A percentile compares a stretch with the other conserved stretches of the same genome.
phyloP scores from a whole-genome alignment of 2,888 invertebrate genomes.

The Chaetogeoica ovagalla region DNA sequence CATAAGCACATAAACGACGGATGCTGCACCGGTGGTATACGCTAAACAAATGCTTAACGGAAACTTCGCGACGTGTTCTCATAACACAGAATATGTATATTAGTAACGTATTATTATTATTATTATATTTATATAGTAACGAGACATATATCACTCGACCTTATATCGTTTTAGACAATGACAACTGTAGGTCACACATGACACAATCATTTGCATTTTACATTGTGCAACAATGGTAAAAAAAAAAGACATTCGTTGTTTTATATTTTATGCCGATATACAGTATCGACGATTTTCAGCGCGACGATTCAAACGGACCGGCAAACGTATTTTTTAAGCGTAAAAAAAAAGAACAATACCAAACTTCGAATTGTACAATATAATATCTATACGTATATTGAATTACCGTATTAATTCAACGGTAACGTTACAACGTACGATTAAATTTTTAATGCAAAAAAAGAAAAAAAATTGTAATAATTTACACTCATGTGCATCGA shows the following conservation, averaged over 20 bases:
- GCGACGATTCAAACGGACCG: neutral
- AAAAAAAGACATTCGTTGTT: neutral
- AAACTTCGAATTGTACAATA: too few species aligned
- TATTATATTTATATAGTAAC: neutral
- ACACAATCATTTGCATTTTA: conserved; percentile 25
- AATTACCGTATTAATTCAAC: too few species aligned
- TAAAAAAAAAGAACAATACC: too few species aligned
- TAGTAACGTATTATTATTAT: too few species aligned
- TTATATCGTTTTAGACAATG: conserved; percentile 42
- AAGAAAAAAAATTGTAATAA: too few species aligned
- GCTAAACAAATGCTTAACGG: neutral
- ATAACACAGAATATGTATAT: too few species aligned
- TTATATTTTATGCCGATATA: too few species aligned
- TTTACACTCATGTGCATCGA: too few species aligned
- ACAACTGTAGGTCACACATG: conserved; percentile 42
- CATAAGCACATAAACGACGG: neutral
- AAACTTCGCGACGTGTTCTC: neutral
- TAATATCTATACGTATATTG: too few species aligned
- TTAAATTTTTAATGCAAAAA: too few species aligned
- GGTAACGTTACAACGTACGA: too few species aligned
- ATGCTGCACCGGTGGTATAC: neutral
- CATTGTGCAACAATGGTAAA: neutral
- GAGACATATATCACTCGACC: conserved; percentile 30
- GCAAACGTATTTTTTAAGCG: neutral
- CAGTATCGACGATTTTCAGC: too few species aligned